phyloP scores from a whole-genome alignment of 1,140 invertebrate genomes.

The Meloidogyne floridensis region DNA sequence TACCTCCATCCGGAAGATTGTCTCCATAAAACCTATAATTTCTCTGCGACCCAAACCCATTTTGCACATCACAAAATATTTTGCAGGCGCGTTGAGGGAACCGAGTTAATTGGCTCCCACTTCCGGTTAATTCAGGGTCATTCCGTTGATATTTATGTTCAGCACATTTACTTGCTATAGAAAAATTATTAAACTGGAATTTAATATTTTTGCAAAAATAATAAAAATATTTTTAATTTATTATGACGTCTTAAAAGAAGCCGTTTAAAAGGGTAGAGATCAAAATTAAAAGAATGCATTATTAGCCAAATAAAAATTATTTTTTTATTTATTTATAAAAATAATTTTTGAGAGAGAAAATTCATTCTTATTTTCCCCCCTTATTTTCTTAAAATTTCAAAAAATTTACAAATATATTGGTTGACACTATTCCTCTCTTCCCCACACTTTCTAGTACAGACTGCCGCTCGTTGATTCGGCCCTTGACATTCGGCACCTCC shows the following conservation, averaged over 20 bases:
- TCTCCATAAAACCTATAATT: conserved; percentile 66
- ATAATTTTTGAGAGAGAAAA: neutral
- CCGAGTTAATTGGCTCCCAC: conserved; percentile 58
- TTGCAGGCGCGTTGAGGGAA: conserved; percentile 65
- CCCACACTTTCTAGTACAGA: conserved; percentile 55
- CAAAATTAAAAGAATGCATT: neutral
- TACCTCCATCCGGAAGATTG: conserved; percentile 61
- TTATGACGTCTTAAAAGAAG: conserved; percentile 11
- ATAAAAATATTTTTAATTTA: neutral
- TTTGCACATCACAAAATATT: conserved; percentile 64
- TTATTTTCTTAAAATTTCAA: neutral
- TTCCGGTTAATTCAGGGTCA: conserved; percentile 61
- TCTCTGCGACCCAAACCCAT: conserved; percentile 50
- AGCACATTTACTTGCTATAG: conserved; percentile 47
- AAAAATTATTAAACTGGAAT: conserved; percentile 39
- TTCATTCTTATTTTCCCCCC: neutral
- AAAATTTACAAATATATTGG: conserved; percentile 44
- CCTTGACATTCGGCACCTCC: conserved; percentile 62
- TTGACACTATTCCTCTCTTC: conserved; percentile 52
- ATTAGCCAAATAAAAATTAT: neutral
- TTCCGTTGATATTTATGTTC: conserved; percentile 62
- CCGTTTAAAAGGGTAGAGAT: conserved; percentile 20
- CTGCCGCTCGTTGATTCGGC: conserved; percentile 52
- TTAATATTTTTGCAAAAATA: neutral
- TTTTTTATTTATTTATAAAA: neutral